phyloP scores from a whole-genome alignment of 1,140 invertebrate genomes.

The Brachionus calyciflorus region DNA sequence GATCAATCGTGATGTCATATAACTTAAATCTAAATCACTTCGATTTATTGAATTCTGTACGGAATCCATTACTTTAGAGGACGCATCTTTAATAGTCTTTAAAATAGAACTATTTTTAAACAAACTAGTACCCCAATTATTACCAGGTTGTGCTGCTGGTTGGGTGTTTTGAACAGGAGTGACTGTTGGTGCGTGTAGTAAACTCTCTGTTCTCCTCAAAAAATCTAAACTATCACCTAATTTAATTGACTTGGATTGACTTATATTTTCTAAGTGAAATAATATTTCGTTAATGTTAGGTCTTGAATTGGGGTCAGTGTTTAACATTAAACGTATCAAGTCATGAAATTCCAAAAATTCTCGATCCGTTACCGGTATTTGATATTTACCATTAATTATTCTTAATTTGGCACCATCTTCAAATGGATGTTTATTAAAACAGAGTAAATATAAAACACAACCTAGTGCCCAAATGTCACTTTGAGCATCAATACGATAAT shows the following conservation, averaged over 20 bases:
- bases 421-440: conserved; percentile 91
- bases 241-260: conserved; percentile 27
- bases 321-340: conserved; percentile 42
- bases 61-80: conserved; percentile 90
- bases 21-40: conserved; percentile 81
- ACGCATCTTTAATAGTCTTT: conserved; percentile 91
- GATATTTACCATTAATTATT: conserved; percentile 93
- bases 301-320: conserved; percentile 46
- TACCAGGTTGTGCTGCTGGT: neutral
- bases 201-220: conserved; percentile 37
- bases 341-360: conserved; percentile 38
- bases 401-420: conserved; percentile 89
- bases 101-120: conserved; percentile 71
- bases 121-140: conserved; percentile 64
- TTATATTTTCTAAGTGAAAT: conserved; percentile 36
- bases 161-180: neutral
- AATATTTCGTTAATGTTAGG: conserved; percentile 45
- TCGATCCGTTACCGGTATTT: conserved; percentile 65
- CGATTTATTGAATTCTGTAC: conserved; percentile 87
- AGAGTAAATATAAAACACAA: conserved; percentile 86
- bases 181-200: conserved; percentile 47
- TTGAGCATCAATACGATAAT: conserved; percentile 77
- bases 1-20: conserved; percentile 77
- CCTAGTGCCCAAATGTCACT: conserved; percentile 95
- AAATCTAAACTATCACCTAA: conserved; percentile 45